Percentiles rank a stretch among this genome's conserved stretches.
Evolutionary conservation across 2,888 invertebrate species (phyloP).

Genomic region (Serrognathus titanus): DNA sequence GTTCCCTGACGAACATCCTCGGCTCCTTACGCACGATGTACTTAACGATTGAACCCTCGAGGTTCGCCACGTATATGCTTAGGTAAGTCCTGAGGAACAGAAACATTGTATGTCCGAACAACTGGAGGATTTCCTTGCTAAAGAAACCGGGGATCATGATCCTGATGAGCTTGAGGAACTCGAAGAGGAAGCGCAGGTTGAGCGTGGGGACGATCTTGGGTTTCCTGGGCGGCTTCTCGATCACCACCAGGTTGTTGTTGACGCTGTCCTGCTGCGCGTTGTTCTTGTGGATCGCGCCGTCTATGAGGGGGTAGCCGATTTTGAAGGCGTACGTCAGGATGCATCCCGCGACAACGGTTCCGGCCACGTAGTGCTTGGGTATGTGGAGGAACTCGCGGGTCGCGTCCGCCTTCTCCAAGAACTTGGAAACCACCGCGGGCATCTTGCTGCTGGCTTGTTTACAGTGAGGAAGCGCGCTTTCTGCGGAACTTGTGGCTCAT

Average conservation of each 20-base stretch:
- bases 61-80: slow-evolving; percentile 94
- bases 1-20: slow-evolving; percentile 68
- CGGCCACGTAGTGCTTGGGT: slow-evolving; percentile 57
- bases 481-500: no score
- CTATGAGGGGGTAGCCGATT: slow-evolving; percentile 60
- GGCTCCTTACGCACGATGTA: slow-evolving; percentile 91
- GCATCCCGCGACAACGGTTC: slow-evolving; percentile 58
- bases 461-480: no score
- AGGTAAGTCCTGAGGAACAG: slow-evolving; percentile 90
- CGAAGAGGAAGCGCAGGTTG: slow-evolving; percentile 72
- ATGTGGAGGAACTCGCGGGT: slow-evolving; percentile 53
- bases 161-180: slow-evolving; percentile 71
- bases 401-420: slow-evolving; percentile 56
- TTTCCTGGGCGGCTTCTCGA: slow-evolving; percentile 14
- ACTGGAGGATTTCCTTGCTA: slow-evolving; percentile 71
- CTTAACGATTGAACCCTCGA: slow-evolving; percentile 92
- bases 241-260: slow-evolving; percentile 41
- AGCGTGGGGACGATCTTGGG: slow-evolving; percentile 58
- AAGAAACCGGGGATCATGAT: slow-evolving; percentile 87
- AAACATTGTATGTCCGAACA: slow-evolving; percentile 84
- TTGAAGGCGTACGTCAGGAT: slow-evolving; percentile 57
- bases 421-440: slow-evolving; percentile 65
- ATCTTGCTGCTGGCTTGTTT: slow-evolving; percentile 41
- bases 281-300: slow-evolving; percentile 44
- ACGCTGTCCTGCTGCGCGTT: slow-evolving; percentile 39